Evolutionary conservation across 2,888 invertebrate genomes (phyloP).

Genomic region (Eledone cirrhosa): DNA sequence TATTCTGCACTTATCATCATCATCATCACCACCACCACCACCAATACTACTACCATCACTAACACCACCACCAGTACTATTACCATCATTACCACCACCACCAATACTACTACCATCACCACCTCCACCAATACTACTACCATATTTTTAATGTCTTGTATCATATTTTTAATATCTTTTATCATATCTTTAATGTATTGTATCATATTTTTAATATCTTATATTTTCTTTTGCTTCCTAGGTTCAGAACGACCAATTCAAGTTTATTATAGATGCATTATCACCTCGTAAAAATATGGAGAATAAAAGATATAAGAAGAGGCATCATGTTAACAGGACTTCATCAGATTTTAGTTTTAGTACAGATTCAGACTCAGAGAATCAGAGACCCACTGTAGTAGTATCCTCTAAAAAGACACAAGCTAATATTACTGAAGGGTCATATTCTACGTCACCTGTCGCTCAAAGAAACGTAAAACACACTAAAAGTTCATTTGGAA

Average conservation of each 20-base stretch:
- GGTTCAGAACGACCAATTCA: constrained; percentile 60
- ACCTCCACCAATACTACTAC: no score
- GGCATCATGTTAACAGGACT: not conserved
- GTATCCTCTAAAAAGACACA: no score
- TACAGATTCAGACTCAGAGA: not conserved
- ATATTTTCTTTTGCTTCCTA: constrained; percentile 34
- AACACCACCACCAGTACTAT: not conserved
- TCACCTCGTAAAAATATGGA: constrained; percentile 27
- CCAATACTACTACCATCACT: not conserved
- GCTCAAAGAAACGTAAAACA: not conserved
- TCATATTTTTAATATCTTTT: not conserved
- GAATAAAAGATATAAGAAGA: not conserved
- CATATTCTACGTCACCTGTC: no score
- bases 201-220: no score
- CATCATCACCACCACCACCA: no score
- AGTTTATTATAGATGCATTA: constrained; percentile 61
- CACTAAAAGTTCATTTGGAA: constrained; percentile 1
- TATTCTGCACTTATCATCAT: no score
- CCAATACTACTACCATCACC: no score
- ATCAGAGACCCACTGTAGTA: not conserved
- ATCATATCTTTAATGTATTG: no score
- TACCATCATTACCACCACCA: no score
- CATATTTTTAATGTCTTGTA: no score
- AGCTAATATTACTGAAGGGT: no score
- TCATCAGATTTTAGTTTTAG: no score